These are phyloP conservation scores for Umimayanthus kanabou DNA, from an alignment of 92 coral and sea anemone genomes.

Conservation along the genomic window DNA sequence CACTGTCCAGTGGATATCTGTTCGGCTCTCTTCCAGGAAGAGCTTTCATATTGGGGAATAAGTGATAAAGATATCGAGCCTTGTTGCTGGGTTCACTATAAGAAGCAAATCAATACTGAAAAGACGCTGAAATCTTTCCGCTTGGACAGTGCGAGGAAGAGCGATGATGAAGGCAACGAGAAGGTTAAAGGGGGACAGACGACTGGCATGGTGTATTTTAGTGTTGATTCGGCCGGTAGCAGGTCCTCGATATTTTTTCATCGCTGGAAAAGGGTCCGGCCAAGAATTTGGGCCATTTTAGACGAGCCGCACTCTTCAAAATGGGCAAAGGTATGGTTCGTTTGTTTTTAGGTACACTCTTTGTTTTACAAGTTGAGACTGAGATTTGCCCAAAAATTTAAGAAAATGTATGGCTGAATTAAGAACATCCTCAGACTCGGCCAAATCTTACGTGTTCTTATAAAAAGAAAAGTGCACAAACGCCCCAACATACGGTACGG, in stretches of 20 bases:
- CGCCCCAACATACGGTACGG: background rate
- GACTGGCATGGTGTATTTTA: slow-evolving; percentile 35
- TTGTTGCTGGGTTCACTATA: slow-evolving; percentile 97
- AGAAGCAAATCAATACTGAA: slow-evolving; percentile 84
- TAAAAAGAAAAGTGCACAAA: background rate
- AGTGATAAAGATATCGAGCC: slow-evolving; percentile 90
- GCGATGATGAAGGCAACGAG: slow-evolving; percentile 48
- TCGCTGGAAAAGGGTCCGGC: slow-evolving; percentile 68
- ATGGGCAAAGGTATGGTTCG: slow-evolving; percentile 74
- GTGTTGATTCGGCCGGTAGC: slow-evolving; percentile 51
- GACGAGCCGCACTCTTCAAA: slow-evolving; percentile 89
- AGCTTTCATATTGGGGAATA: slow-evolving; percentile 97
- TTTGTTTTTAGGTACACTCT: too few species aligned
- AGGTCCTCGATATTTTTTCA: slow-evolving; percentile 27
- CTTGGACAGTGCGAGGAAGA: slow-evolving; percentile 76
- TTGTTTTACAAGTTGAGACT: too few species aligned
- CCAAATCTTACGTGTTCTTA: too few species aligned
- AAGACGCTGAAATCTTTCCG: slow-evolving; percentile 89
- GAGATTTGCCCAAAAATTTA: too few species aligned
- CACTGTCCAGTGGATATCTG: slow-evolving; percentile 96
- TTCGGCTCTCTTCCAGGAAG: slow-evolving; percentile 85
- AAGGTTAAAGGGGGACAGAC: slow-evolving; percentile 31
- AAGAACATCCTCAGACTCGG: too few species aligned
- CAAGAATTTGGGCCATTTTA: slow-evolving; percentile 80
- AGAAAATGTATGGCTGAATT: too few species aligned